Conservation (phyloP, 1,140 invertebrate genomes). For the Bradysia coprophila region DNA sequence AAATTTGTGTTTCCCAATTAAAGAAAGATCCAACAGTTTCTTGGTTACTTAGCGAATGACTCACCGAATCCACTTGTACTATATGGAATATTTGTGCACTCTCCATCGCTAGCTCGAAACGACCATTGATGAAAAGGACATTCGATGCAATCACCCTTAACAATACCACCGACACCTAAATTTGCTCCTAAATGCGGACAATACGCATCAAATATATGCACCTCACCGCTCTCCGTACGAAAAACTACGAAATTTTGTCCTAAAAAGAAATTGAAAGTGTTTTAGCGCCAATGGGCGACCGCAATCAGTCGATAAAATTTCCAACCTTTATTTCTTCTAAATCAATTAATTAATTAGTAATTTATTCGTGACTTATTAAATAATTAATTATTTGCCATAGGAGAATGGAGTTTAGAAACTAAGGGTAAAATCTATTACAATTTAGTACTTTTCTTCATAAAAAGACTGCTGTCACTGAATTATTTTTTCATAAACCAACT, state of each 20-base stretch:
- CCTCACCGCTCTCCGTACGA: slow-evolving; percentile 34
- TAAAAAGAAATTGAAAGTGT: slow-evolving; percentile 14
- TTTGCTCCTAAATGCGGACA: slow-evolving; percentile 83
- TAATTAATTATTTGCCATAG: neutral
- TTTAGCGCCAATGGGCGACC: neutral
- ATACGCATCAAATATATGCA: slow-evolving; percentile 60
- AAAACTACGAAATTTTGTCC: slow-evolving; percentile 65
- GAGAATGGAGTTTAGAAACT: too few relatives aligned
- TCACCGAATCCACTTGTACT: slow-evolving; percentile 9
- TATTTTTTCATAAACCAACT: neutral
- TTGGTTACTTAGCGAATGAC: slow-evolving; percentile 1
- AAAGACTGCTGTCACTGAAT: too few relatives aligned
- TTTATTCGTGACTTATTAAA: too few relatives aligned
- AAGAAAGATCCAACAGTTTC: slow-evolving; percentile 2
- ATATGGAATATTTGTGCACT: slow-evolving; percentile 52
- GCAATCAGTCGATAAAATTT: too few relatives aligned
- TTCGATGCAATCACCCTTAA: slow-evolving; percentile 56
- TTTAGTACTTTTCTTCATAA: too few relatives aligned
- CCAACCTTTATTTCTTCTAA: too few relatives aligned
- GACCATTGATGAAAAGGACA: slow-evolving; percentile 82
- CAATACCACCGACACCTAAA: slow-evolving; percentile 53
- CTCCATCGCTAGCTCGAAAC: slow-evolving; percentile 52
- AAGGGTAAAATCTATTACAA: too few relatives aligned
- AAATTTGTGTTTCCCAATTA: slow-evolving; percentile 6
- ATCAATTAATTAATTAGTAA: too few relatives aligned